A percentile compares a stretch with the other conserved stretches of the same genome.
phyloP scores from a whole-genome alignment of 1,140 invertebrate genomes.

The Diabrotica virgifera region DNA sequence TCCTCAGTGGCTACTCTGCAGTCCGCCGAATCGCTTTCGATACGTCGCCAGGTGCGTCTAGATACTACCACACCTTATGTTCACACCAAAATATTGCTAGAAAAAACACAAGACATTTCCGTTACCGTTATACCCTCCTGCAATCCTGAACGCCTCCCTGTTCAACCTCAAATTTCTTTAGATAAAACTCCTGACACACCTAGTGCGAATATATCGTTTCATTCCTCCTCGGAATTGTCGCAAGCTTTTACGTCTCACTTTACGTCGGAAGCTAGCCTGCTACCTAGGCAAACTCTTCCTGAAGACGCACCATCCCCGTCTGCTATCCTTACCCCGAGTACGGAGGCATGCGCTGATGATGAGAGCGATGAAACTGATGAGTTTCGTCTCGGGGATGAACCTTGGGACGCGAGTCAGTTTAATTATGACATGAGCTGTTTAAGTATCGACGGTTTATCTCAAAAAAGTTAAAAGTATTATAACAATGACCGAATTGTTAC shows the following conservation, averaged over 20 bases:
- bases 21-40: conserved; percentile 57
- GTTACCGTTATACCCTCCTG: neutral
- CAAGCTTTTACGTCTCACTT: conserved; percentile 59
- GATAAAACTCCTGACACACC: conserved; percentile 38
- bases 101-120: conserved; percentile 21
- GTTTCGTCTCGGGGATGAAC: conserved; percentile 41
- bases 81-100: conserved; percentile 17
- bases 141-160: neutral
- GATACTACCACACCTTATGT: conserved; percentile 18
- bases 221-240: conserved; percentile 30
- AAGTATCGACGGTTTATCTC: conserved; percentile 39
- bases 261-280: conserved; percentile 54
- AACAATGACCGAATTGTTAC: too few species aligned
- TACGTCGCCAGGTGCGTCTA: conserved; percentile 52
- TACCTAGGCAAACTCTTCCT: conserved; percentile 33
- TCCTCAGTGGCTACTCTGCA: conserved; percentile 61
- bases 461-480: conserved; percentile 24
- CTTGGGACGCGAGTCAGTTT: conserved; percentile 45
- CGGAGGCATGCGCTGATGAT: conserved; percentile 37
- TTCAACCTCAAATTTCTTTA: conserved; percentile 1
- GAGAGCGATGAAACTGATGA: conserved; percentile 38
- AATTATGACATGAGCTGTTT: conserved; percentile 44
- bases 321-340: conserved; percentile 56
- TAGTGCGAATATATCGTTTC: conserved; percentile 40
- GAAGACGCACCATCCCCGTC: conserved; percentile 53